phyloP scores from a whole-genome alignment of 2,113 vertebrate species.

The Planiliza haematocheilus region DNA sequence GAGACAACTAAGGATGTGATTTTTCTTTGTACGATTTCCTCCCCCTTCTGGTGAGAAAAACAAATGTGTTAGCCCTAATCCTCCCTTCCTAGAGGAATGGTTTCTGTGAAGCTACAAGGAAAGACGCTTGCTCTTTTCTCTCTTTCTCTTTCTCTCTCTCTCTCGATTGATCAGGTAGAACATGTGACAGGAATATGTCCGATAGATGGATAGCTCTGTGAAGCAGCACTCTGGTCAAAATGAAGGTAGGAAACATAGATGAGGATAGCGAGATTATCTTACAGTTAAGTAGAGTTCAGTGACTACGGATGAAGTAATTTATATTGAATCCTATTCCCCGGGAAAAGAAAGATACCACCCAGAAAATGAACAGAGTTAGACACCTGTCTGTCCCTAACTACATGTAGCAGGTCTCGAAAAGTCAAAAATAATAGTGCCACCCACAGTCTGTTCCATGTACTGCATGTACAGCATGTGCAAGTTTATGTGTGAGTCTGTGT shows the following conservation, averaged over 20 bases:
- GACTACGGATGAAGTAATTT: conserved; percentile 67
- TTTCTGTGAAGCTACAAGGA: conserved; percentile 62
- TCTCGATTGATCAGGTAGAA: conserved; percentile 56
- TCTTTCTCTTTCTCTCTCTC: not conserved
- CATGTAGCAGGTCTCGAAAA: conserved; percentile 64
- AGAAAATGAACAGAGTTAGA: conserved; percentile 70
- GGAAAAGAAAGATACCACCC: conserved; percentile 69
- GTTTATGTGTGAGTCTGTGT: conserved; percentile 58
- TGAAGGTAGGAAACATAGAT: conserved; percentile 63
- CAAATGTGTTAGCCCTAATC: conserved; percentile 76
- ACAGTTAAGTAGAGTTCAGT: conserved; percentile 64
- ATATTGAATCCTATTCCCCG: conserved; percentile 67
- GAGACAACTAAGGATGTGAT: conserved; percentile 64
- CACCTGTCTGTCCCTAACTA: conserved; percentile 74
- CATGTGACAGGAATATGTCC: conserved; percentile 61
- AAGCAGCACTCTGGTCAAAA: conserved; percentile 73
- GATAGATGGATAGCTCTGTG: conserved; percentile 67
- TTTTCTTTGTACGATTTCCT: conserved; percentile 51
- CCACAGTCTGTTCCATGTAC: conserved; percentile 67
- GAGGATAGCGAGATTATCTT: conserved; percentile 57
- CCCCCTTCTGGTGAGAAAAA: conserved; percentile 61
- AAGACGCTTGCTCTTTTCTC: conserved; percentile 42
- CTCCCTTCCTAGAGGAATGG: conserved; percentile 66
- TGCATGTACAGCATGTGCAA: conserved; percentile 69
- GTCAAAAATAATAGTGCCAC: conserved; percentile 73